A percentile compares a stretch with the other conserved stretches of the same genome.
These are phyloP conservation scores for Coecobrya sp. DNA, from an alignment of 2,888 invertebrate genomes.

Conservation along the genomic window DNA sequence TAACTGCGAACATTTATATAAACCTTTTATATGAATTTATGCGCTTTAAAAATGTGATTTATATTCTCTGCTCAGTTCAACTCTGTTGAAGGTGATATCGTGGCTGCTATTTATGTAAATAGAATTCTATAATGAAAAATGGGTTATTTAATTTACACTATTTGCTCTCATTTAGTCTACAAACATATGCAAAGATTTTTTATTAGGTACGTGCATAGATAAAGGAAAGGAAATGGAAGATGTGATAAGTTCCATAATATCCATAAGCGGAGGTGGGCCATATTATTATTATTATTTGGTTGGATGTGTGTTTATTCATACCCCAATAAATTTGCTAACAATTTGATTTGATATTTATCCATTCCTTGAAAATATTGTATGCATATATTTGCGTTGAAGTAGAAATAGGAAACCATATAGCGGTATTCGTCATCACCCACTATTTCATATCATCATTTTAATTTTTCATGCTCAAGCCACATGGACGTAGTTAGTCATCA, in stretches of 20 bases:
- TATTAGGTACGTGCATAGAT: neutral
- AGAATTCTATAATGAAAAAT: neutral
- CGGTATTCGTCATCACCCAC: conserved; percentile 8
- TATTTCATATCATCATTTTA: neutral
- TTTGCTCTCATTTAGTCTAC: neutral
- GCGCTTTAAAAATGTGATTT: conserved; percentile 17
- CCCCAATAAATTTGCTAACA: conserved; percentile 38
- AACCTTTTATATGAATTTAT: conserved; percentile 15
- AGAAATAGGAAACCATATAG: neutral
- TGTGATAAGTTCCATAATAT: conserved; percentile 9
- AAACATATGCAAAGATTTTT: neutral
- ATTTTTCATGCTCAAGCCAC: conserved; percentile 35
- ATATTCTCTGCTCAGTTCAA: neutral
- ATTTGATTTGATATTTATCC: neutral
- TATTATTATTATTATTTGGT: neutral
- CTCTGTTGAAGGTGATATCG: neutral
- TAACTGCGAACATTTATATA: neutral
- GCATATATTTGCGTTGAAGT: neutral
- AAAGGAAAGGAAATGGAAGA: conserved; percentile 36
- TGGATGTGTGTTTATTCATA: neutral
- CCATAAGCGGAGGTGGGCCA: conserved; percentile 22
- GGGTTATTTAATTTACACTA: neutral
- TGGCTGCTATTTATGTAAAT: neutral
- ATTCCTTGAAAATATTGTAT: conserved; percentile 31
- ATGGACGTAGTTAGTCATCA: conserved; percentile 42